Evolutionary conservation across 2,888 invertebrate species (phyloP), one percentile per base, ranked within the genome.

Genomic region (Drosophila neutralis): DNA sequence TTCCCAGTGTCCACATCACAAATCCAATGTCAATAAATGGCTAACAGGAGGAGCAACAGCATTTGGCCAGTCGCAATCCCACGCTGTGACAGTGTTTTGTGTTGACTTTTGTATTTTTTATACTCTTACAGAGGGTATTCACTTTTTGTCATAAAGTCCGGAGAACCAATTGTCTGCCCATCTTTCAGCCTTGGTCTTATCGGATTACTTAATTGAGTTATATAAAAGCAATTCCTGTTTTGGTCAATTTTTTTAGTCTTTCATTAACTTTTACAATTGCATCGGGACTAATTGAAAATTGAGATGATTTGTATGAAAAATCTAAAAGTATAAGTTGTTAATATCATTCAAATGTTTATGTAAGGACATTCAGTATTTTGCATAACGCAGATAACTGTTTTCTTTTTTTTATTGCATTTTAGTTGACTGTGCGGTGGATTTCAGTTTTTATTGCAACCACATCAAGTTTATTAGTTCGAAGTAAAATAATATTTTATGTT

Each of bases 401-500:
- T 49, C 18, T 24, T 29, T 51, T 68, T 89, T 86, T 89, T 86
- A 86, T 87, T 77, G 72, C 83, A 75, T 68, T 87, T 89, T 72
- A 85, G 84, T 87, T 83, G 78, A 69, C 70, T 54, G 54, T n/a
- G 59, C 54, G 68, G 69, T 58, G 64, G 56, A 61, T 76, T 72
- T 45, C 71, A 76, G 82, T 76, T 87, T 87, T 87, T 89, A 89
- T 83, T 69, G 72, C 83, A 29, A 38, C 81, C 64, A 76, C 74
- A 67, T 54, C 72, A 82, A 88, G 85, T 87, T 87, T 89, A 86
- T 87, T 83, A 80, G 77, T 65, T 74, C 69, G 67, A 77, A 69
- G 82, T 79, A 76, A 89, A 87, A 89, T 86, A 78, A 83, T 87
- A 78, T 83, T 89, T 86, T 73, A 81, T 76, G 73, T 87, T 89